A percentile compares a stretch with the other conserved stretches of the same genome.
phyloP scores from a whole-genome alignment of 2,797 vertebrate species.

The Sebastes wilsoni region DNA sequence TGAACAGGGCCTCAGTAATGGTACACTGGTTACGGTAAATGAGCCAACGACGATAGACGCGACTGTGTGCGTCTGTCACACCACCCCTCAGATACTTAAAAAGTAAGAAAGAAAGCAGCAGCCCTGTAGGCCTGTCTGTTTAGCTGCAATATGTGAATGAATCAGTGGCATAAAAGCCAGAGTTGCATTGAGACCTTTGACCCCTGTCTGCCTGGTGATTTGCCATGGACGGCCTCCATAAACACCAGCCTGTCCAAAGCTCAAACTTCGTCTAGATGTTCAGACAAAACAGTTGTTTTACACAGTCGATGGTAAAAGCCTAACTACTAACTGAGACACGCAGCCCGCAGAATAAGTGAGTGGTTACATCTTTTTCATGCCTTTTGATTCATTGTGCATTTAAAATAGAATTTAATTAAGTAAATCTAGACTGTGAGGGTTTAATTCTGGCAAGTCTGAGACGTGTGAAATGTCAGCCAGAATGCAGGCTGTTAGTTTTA shows the following conservation, averaged over 20 bases:
- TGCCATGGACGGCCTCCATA: slow-evolving; percentile 70
- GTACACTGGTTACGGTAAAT: too few relatives aligned
- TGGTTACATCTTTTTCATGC: neutral
- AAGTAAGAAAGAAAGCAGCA: neutral
- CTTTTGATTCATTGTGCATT: neutral
- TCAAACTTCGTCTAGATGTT: slow-evolving; percentile 46
- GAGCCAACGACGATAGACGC: accelerated
- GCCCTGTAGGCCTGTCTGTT: neutral
- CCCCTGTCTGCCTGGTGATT: slow-evolving; percentile 55
- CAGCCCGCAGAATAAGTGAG: slow-evolving; percentile 38
- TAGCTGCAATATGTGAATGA: neutral
- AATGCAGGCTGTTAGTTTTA: neutral
- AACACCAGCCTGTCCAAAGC: slow-evolving; percentile 70
- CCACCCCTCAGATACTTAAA: too few relatives aligned
- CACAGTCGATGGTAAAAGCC: slow-evolving; percentile 2
- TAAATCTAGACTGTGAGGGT: neutral
- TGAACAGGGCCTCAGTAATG: too few relatives aligned
- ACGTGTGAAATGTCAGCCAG: slow-evolving; percentile 30
- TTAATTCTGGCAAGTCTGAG: slow-evolving; percentile 3
- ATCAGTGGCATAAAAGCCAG: neutral
- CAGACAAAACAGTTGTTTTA: slow-evolving; percentile 15
- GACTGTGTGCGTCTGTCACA: too few relatives aligned
- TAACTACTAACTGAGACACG: neutral
- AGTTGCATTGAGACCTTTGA: slow-evolving; percentile 42
- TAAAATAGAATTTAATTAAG: neutral